Evolutionary conservation across 1,140 invertebrate genomes (phyloP).

Genomic region (Chionoecetes opilio): DNA sequence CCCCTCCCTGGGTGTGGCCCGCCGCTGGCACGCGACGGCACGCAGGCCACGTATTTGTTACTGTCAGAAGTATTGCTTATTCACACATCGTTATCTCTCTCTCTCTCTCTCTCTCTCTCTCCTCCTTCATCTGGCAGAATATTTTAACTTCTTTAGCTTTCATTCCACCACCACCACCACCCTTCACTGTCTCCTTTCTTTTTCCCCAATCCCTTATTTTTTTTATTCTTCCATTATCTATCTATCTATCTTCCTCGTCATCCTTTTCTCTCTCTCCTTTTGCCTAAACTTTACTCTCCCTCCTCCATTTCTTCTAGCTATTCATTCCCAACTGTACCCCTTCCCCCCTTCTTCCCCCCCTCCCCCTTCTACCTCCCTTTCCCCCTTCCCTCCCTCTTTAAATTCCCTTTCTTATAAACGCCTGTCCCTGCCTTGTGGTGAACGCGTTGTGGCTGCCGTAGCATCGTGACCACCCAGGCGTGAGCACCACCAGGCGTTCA

Average conservation of each 20-base stretch:
- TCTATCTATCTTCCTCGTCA: not conserved
- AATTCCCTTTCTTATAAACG: too few relatives aligned
- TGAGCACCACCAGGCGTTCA: too few relatives aligned
- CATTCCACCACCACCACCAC: not conserved
- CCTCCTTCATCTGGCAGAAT: too few relatives aligned
- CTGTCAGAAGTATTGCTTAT: not conserved
- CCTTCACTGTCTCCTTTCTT: not conserved
- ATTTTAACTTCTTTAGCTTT: not conserved
- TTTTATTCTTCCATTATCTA: not conserved
- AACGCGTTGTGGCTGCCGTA: too few relatives aligned
- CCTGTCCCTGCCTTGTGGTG: not conserved
- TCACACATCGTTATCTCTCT: not conserved
- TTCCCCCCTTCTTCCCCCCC: not conserved
- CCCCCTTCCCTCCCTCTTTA: not conserved
- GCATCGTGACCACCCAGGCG: too few relatives aligned
- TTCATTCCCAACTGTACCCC: too few relatives aligned
- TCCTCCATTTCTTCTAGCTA: not conserved
- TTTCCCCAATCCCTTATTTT: not conserved
- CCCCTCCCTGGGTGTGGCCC: not conserved
- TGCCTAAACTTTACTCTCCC: too few relatives aligned
- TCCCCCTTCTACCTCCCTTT: not conserved
- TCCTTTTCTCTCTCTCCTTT: too few relatives aligned
- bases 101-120: conserved; percentile 27
- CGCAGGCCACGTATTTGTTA: not conserved
- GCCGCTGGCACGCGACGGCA: not conserved